Percentiles rank a stretch among this genome's conserved stretches.
phyloP scores from a whole-genome alignment of 2,113 vertebrate genomes.

The Nycticryphes semicollaris region DNA sequence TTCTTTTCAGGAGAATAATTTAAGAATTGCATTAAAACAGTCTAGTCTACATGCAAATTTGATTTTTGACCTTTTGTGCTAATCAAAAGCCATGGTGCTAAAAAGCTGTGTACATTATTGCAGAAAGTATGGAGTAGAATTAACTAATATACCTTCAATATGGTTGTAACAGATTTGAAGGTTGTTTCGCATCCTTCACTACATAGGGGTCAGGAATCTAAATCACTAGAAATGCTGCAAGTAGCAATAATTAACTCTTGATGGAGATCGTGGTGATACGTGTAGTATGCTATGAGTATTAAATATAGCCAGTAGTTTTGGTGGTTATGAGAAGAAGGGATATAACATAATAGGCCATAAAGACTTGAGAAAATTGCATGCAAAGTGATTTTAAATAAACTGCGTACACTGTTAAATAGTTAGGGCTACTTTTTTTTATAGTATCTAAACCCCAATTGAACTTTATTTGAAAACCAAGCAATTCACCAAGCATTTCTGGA shows the following conservation, averaged over 20 bases:
- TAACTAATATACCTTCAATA: conserved; percentile 50
- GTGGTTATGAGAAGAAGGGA: neutral
- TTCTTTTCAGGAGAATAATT: conserved; percentile 53
- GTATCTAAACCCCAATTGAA: neutral
- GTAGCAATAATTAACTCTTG: conserved; percentile 25
- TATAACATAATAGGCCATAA: neutral
- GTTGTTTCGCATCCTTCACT: neutral
- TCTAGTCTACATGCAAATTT: conserved; percentile 61
- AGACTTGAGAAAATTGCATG: neutral
- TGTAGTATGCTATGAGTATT: neutral
- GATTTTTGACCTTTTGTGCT: conserved; percentile 63
- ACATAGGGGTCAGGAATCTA: neutral
- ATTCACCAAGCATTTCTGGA: neutral
- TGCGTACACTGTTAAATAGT: neutral
- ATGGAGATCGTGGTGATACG: neutral
- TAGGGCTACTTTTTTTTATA: neutral
- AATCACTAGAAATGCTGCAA: conserved; percentile 4
- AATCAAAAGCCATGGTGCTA: conserved; percentile 55
- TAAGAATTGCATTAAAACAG: conserved; percentile 69
- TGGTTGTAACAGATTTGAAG: conserved; percentile 17
- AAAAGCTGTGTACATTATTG: conserved; percentile 60
- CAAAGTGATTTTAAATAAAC: neutral
- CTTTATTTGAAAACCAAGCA: neutral
- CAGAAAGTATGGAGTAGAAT: conserved; percentile 26
- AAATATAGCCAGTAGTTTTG: neutral